Percentiles rank a stretch among this genome's conserved stretches.
Evolutionary conservation across 2,888 invertebrate species (phyloP).

Genomic region (Alviniconcha strummeri): DNA sequence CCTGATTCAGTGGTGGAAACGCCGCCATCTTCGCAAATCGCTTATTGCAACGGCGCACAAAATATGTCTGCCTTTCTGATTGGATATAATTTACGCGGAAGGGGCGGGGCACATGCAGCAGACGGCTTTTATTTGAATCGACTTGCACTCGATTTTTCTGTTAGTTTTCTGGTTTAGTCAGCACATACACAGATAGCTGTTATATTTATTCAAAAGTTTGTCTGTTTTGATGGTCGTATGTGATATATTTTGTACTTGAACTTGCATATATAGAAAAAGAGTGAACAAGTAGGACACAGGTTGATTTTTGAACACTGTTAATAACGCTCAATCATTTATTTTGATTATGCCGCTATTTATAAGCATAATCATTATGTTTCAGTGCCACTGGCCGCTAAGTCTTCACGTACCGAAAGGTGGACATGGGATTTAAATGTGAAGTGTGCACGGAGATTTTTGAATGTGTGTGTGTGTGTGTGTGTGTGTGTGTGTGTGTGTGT

Average conservation of each 20-base stretch:
- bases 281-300: too few relatives aligned
- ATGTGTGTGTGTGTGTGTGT: background rate
- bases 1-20: constrained; percentile 64
- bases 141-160: background rate
- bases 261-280: too few relatives aligned
- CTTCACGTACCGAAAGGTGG: too few relatives aligned
- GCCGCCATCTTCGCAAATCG: constrained; percentile 54
- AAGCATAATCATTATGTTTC: background rate
- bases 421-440: background rate
- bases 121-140: background rate
- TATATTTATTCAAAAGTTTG: too few relatives aligned
- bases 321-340: background rate
- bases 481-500: background rate
- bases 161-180: background rate
- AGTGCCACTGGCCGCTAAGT: too few relatives aligned
- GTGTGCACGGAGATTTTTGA: background rate
- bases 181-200: background rate
- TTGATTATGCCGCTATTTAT: background rate
- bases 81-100: constrained; percentile 21
- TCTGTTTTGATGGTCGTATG: too few relatives aligned
- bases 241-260: too few relatives aligned
- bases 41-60: constrained; percentile 24
- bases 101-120: background rate
- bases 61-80: constrained; percentile 24
- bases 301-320: too few relatives aligned